Conservation (phyloP, 23 tunicate genomes). For the Ascidia mentula region DNA sequence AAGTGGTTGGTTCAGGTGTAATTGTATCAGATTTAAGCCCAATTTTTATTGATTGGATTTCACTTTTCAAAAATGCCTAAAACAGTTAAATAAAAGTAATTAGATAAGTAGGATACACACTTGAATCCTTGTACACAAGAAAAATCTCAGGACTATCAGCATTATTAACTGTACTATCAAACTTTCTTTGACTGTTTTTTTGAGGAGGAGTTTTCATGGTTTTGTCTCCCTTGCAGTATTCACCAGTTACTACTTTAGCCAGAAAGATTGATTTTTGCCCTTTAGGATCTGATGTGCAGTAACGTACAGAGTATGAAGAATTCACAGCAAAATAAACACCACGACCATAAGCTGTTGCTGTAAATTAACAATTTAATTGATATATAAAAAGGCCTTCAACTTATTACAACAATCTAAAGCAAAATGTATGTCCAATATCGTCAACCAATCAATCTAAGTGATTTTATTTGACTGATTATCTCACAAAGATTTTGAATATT, state of each 20-base stretch:
- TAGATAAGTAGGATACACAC: conserved; percentile 14
- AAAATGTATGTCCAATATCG: too few relatives aligned
- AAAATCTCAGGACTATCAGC: background rate
- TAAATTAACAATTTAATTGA: background rate
- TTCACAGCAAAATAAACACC: conserved; percentile 18
- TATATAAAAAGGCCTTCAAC: too few relatives aligned
- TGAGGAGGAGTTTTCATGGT: conserved; percentile 7
- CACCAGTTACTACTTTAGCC: conserved; percentile 14
- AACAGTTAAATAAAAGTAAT: conserved; percentile 17
- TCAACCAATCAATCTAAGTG: too few relatives aligned
- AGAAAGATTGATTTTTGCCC: conserved; percentile 3
- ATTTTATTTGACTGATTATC: too few relatives aligned
- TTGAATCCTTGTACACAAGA: conserved; percentile 11
- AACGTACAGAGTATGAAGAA: conserved; percentile 7
- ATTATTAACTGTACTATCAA: conserved; percentile 4
- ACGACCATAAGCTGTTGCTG: conserved; percentile 11
- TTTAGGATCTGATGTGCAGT: background rate
- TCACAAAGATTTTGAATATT: too few relatives aligned
- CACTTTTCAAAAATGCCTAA: too few relatives aligned
- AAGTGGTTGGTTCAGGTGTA: too few relatives aligned
- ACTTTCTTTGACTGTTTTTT: background rate
- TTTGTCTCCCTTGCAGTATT: background rate
- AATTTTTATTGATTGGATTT: too few relatives aligned
- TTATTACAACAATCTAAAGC: too few relatives aligned
- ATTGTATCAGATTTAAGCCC: too few relatives aligned